Conservation (phyloP, 2,113 vertebrate species). For the Anthoscopus minutus region DNA sequence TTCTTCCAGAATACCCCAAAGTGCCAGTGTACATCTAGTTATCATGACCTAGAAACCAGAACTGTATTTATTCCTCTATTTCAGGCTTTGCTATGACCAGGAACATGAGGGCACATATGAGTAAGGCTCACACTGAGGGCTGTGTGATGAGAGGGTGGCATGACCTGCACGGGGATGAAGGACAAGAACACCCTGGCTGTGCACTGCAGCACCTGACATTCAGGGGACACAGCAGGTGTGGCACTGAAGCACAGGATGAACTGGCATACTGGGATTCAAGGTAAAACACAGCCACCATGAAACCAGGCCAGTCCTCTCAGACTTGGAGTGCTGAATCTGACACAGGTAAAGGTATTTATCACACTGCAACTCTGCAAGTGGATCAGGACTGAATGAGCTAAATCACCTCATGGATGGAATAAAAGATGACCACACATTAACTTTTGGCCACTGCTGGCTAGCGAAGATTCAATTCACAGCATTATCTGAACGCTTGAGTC, state of each 20-base stretch:
- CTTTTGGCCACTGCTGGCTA: neutral
- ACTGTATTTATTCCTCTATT: neutral
- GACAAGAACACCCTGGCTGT: neutral
- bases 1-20: neutral
- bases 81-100: neutral
- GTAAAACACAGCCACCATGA: neutral
- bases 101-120: neutral
- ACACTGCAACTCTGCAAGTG: neutral
- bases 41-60: neutral
- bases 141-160: neutral
- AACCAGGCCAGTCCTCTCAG: neutral
- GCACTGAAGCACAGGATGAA: neutral
- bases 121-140: neutral
- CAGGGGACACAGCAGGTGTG: neutral
- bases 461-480: neutral
- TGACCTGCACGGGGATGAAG: neutral
- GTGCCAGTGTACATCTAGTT: neutral
- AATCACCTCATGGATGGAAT: neutral
- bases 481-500: neutral
- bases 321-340: neutral
- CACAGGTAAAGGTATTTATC: neutral
- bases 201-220: accelerated
- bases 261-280: neutral
- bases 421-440: neutral
- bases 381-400: neutral